phyloP scores from a whole-genome alignment of 2,888 invertebrate genomes.

The Idaea biselata region DNA sequence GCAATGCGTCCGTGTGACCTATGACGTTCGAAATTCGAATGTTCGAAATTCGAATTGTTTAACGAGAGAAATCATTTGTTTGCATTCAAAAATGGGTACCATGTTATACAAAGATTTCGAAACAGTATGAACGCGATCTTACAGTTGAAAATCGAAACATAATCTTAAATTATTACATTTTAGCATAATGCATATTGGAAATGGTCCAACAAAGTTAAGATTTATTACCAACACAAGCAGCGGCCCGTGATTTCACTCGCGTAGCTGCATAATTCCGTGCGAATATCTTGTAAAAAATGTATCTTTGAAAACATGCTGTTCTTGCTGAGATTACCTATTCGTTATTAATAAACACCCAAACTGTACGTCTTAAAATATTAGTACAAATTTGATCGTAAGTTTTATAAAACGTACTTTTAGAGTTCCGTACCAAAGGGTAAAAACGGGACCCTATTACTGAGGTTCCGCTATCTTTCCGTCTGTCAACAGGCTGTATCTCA shows the following conservation, averaged over 20 bases:
- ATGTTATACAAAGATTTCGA: constrained; percentile 38
- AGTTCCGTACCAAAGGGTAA: no score
- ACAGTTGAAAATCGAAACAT: constrained; percentile 3
- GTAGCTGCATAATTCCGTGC: neutral
- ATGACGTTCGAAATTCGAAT: constrained; percentile 59
- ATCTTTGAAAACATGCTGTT: neutral
- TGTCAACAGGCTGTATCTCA: no score
- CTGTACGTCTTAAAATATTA: no score
- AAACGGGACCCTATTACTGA: no score
- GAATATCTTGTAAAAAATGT: neutral
- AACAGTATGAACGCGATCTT: constrained; percentile 16
- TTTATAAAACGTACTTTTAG: no score
- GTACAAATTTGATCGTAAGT: no score
- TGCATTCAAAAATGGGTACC: constrained; percentile 45
- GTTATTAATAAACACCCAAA: neutral
- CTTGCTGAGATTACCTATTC: neutral
- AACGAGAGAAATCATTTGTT: constrained; percentile 59
- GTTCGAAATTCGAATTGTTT: constrained; percentile 60
- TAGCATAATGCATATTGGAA: constrained; percentile 42
- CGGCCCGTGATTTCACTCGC: neutral
- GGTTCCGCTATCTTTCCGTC: no score
- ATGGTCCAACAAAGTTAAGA: constrained; percentile 39
- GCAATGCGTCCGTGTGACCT: constrained; percentile 52
- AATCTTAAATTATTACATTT: constrained; percentile 34
- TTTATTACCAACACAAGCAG: constrained; percentile 30